These are phyloP conservation scores for Euglossa dilemma DNA, from an alignment of 1,140 invertebrate species.

Conservation along the genomic window DNA sequence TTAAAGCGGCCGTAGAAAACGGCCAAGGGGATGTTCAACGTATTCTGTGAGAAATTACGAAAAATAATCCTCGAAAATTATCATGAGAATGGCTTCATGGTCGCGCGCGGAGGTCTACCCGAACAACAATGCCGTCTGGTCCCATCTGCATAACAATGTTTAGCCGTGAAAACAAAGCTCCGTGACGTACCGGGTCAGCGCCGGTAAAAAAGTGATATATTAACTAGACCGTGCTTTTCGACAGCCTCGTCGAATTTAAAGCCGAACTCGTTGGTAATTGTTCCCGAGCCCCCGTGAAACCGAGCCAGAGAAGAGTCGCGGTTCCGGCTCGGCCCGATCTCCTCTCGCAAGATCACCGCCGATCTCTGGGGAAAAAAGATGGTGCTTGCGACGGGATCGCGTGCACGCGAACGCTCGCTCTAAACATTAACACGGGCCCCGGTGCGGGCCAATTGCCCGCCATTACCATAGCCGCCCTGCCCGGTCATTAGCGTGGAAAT, in stretches of 20 bases:
- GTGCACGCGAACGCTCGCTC: constrained; percentile 74
- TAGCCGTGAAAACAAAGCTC: constrained; percentile 75
- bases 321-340: not conserved
- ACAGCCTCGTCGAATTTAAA: constrained; percentile 61
- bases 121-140: constrained; percentile 75
- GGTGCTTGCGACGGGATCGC: constrained; percentile 74
- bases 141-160: constrained; percentile 79
- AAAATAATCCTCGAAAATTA: constrained; percentile 75
- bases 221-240: constrained; percentile 59
- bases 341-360: not conserved
- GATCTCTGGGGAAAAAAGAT: constrained; percentile 22
- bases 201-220: constrained; percentile 55
- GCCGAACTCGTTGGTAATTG: constrained; percentile 42
- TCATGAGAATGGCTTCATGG: constrained; percentile 70
- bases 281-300: not conserved
- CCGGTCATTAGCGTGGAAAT: constrained; percentile 73
- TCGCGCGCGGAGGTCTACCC: constrained; percentile 49
- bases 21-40: constrained; percentile 61
- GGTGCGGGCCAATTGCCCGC: constrained; percentile 69
- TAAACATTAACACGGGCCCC: constrained; percentile 77
- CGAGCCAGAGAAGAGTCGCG: too few relatives aligned
- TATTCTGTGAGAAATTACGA: constrained; percentile 70
- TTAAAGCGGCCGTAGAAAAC: not conserved
- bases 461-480: constrained; percentile 68
- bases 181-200: constrained; percentile 46